Evolutionary conservation across 2,888 invertebrate genomes (phyloP), one percentile per base, ranked within the genome.

Genomic region (Druceiella hillmani): DNA sequence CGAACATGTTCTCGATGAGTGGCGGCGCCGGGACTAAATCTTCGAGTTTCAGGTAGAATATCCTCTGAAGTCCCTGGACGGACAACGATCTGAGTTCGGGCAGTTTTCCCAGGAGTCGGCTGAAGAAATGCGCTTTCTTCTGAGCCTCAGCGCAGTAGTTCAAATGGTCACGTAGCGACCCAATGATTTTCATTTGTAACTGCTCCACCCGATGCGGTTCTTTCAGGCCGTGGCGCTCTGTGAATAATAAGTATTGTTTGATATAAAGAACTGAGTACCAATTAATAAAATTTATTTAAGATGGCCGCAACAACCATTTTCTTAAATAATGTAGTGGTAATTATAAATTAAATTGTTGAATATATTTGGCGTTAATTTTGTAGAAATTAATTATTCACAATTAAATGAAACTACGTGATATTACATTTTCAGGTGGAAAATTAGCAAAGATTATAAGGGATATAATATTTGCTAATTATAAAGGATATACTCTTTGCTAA

Each of bases 141-240:
- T 89, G 88, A 16, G 87, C 88, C 55, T 88, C 87, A 15, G 86
- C 82, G 61, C 89, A 87, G 64, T 89, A 89, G 12, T 93, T 94
- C 58, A 94, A 93, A 70, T 98, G 97, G 56, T 98, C 97, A 28
- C 94, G 83, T 41, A 98, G 75, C 42, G 94, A 92, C 44, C 90
- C 88, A 53, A 97, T 92, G 55, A 98, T 89, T 66, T 93, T 94
- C 87, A 91, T 93, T 63, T 98, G 95, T 11, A 97, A 74, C 54
- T 89, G 90, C 61, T 98, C 97, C 50, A 97, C 89, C 52, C 88
- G 84, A 57, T 87, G 85, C 1, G 91, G 89, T 56, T 95, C 93
- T 56, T 86, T 85, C 50, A 97, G 68, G 29, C 94, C 94, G 58
- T 93, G 93, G 15, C 95, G 83, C 65, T 93, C 94, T 94, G 78